Evolutionary conservation across 2,888 invertebrate species (phyloP), one percentile per base, ranked within the genome.

Genomic region (Glaucopsyche alexis): DNA sequence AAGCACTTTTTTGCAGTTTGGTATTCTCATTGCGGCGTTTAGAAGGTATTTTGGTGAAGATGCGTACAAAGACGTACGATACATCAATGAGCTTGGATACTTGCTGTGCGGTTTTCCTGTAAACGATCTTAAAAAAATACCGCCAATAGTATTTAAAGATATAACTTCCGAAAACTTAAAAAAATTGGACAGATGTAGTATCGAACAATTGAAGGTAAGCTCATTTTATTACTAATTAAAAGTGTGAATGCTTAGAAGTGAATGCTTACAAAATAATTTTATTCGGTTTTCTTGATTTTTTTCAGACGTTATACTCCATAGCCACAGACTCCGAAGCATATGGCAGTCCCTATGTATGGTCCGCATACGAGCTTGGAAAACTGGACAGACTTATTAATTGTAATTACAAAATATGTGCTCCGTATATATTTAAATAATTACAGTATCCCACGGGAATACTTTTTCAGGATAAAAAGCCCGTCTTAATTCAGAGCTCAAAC

Each of bases 61-160:
- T 4, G 91, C 92, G 92, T 86, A 83, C 73, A 77, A 74, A 55
- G 89, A 87, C 65, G 87, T 85, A 49, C 80, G 87, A 7, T 79
- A 79, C 60, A 85, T 92, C 29, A 90, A 91, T 75, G 85, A 89
- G 72, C 76, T 93, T 60, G 92, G 92, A 13, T 90, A 87, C 74
- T 77, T 93, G 72, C 42, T 93, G 14, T 93, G 92, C 79, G 91
- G 89, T n/a, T 91, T 92, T 75, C 87, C 93, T 0, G 75, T 85
- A 13, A 77, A 77, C 5, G 90, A 90, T 69, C 80, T 93, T 14
- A 75, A 76, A 71, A 84, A 82, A 76, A 93, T 93, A 78, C 70
- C 83, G 0, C 90, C 92, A 2, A 66, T 47, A 13, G 84, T 80
- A 64, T 90, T 92, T 71, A 87, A 76, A 77, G 86, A 88, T 60